Conservation (phyloP, 2,888 invertebrate species). For the Pseudococcus longispinus region DNA sequence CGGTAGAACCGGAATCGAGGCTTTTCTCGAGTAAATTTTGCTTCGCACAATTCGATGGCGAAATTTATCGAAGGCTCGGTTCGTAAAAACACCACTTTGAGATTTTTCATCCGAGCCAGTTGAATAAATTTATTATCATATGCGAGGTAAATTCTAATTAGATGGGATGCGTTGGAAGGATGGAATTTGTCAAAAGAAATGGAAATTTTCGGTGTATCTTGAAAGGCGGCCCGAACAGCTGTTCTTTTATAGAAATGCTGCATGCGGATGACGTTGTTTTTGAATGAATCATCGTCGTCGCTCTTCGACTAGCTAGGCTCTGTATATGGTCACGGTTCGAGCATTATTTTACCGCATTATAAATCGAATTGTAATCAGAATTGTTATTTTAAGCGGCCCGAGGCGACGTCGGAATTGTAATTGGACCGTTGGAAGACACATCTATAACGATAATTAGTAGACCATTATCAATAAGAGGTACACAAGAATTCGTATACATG, state of each 20-base stretch:
- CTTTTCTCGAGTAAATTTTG: not conserved
- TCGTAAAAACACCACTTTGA: no score
- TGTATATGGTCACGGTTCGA: slow-evolving; percentile 35
- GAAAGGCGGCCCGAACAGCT: not conserved
- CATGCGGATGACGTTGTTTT: slow-evolving; percentile 29
- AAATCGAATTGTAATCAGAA: slow-evolving; percentile 46
- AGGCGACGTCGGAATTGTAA: slow-evolving; percentile 43
- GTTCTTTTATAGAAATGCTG: not conserved
- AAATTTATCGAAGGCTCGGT: not conserved
- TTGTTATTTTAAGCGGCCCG: slow-evolving; percentile 32
- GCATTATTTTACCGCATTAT: slow-evolving; percentile 36
- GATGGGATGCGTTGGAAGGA: not conserved
- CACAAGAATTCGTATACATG: slow-evolving; percentile 3
- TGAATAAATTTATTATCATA: no score
- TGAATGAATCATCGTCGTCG: slow-evolving; percentile 32
- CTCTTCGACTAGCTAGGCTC: not conserved
- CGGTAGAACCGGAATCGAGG: not conserved
- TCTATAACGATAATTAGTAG: slow-evolving; percentile 40
- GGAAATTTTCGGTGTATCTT: not conserved
- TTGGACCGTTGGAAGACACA: slow-evolving; percentile 41
- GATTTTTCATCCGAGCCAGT: not conserved
- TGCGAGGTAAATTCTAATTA: not conserved
- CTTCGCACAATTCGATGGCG: not conserved
- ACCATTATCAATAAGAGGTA: slow-evolving; percentile 42
- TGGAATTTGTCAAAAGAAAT: not conserved